Evolutionary conservation across 1,140 invertebrate genomes (phyloP), one percentile per base, ranked within the genome.

Genomic region (Drosophila eugracilis): DNA sequence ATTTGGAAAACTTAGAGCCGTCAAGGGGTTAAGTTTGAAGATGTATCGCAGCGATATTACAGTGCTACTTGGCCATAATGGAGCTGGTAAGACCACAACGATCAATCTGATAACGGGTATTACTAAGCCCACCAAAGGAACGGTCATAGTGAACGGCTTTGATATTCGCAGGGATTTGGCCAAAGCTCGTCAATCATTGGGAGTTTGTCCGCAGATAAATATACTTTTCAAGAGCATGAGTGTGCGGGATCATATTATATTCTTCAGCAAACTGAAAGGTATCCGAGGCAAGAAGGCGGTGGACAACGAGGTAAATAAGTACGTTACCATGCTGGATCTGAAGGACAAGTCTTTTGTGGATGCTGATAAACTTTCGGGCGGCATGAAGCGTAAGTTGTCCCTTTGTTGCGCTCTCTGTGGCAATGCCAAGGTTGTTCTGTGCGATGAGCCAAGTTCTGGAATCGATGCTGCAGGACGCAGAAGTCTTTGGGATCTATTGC

Each of bases 361-460:
- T 41, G 92, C 96, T 0, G 70, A 78, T 1, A 94, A 93, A 4
- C 91, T 97, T 14, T 97, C 96, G 2, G 97, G 96, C n/a, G 97
- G 97, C 14, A 97, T 97, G 96, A 96, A 96, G 91, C 91, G 97
- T 7, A 95, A 97, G 75, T 89, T 97, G 1, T 96, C 94, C 44
- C 58, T 90, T 2, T 96, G 95, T 5, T 95, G 96, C 60, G 96
- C 96, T 0, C 92, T 97, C 12, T 95, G 96, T 53, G 96, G 94
- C 0, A 92, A 92, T 26, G 93, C 94, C 0, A 92, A 92, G 60
- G 93, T 94, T 28, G 94, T 98, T 4, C 94, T 98, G 71, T 93
- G 98, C 84, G 97, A 99, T 92, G 97, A 99, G 92, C 98, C 98
- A 14, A 98, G 97, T 1, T 97, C 97, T 4, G 98, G 98, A 39